These are phyloP conservation scores for Tinea pellionella DNA, from an alignment of 2,888 invertebrate species.

Conservation along the genomic window DNA sequence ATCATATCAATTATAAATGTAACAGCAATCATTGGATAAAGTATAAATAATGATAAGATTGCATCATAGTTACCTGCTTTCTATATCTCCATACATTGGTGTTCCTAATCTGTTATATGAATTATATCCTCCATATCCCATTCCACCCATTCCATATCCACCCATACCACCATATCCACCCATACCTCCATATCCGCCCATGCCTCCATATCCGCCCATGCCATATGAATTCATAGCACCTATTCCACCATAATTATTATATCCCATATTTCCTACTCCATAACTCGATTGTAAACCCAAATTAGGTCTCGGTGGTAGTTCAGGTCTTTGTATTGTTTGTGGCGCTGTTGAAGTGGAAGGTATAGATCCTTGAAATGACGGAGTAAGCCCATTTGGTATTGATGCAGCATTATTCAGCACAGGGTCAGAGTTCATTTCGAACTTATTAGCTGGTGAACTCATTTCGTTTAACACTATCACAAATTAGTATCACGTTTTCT, in stretches of 20 bases:
- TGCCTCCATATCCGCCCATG: conserved; percentile 31
- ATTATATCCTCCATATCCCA: conserved; percentile 31
- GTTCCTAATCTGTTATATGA: conserved; percentile 40
- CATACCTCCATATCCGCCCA: not conserved
- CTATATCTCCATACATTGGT: conserved; percentile 68
- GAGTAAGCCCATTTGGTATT: conserved; percentile 22
- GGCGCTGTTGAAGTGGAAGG: conserved; percentile 32
- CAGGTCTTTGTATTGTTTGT: conserved; percentile 28
- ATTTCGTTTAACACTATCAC: not conserved
- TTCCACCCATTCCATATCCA: conserved; percentile 18
- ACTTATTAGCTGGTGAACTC: conserved; percentile 28
- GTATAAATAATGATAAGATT: not conserved
- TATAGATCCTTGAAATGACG: conserved; percentile 36
- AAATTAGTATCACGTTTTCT: not conserved
- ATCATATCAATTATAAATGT: no score
- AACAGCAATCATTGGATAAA: not conserved
- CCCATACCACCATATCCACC: conserved; percentile 7
- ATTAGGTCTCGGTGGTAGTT: conserved; percentile 43
- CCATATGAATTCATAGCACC: conserved; percentile 22
- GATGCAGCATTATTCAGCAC: conserved; percentile 34
- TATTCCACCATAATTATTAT: conserved; percentile 25
- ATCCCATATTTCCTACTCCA: conserved; percentile 31
- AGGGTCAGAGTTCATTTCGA: conserved; percentile 35
- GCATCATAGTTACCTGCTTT: conserved; percentile 63
- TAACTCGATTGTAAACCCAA: conserved; percentile 32